Evolutionary conservation across 2,113 vertebrate species (phyloP).

Genomic region (Ovibos moschatus): DNA sequence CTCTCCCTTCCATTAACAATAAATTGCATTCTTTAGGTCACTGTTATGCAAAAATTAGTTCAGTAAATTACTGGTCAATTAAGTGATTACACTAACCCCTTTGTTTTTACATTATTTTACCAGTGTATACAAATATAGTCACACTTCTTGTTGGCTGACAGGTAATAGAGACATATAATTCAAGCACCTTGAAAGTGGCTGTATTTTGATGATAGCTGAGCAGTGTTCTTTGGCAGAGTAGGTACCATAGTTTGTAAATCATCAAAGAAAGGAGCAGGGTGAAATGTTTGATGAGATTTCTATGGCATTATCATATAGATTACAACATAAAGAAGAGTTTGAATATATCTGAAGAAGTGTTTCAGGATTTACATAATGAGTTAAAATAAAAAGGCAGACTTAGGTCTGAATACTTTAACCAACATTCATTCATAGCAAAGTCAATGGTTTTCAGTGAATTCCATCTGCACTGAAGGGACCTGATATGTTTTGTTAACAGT

Average conservation of each 20-base stretch:
- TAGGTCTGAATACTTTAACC: slow-evolving; percentile 23
- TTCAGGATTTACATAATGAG: slow-evolving; percentile 61
- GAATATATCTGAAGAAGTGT: slow-evolving; percentile 20
- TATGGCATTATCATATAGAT: slow-evolving; percentile 68
- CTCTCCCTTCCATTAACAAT: not conserved
- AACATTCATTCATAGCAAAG: not conserved
- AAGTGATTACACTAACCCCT: not conserved
- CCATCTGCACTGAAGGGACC: not conserved
- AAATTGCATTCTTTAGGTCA: not conserved
- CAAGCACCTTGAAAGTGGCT: slow-evolving; percentile 2
- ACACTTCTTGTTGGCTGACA: not conserved
- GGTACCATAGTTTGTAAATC: slow-evolving; percentile 46
- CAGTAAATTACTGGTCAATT: not conserved
- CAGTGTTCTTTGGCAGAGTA: slow-evolving; percentile 24
- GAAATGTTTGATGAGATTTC: slow-evolving; percentile 54
- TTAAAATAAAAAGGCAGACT: slow-evolving; percentile 47
- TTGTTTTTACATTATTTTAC: not conserved
- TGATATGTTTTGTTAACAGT: not conserved
- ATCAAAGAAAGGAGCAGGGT: slow-evolving; percentile 40
- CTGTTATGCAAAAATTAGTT: not conserved
- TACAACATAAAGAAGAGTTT: slow-evolving; percentile 64
- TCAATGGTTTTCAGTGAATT: not conserved
- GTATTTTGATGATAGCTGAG: slow-evolving; percentile 27
- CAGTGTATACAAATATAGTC: not conserved
- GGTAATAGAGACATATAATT: slow-evolving; percentile 4